A percentile compares a stretch with the other conserved stretches of the same genome.
Evolutionary conservation across 1,140 invertebrate genomes (phyloP).

Genomic region (Drosophila insularis): DNA sequence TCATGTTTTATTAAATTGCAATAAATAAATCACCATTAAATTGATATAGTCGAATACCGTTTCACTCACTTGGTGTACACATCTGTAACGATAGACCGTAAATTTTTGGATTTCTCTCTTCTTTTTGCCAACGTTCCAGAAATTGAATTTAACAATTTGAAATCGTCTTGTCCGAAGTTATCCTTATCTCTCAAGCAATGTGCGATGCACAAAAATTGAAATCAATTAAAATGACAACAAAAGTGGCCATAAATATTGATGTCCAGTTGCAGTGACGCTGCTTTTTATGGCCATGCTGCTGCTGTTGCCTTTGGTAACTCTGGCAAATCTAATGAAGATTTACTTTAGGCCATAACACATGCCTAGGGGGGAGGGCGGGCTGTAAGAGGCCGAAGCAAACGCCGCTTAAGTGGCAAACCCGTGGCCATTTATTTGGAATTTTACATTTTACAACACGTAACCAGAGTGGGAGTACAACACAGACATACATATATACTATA

Average conservation of each 20-base stretch:
- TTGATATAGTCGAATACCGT: constrained; percentile 18
- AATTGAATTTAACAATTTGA: constrained; percentile 27
- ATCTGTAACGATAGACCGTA: constrained; percentile 12
- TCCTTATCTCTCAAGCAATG: constrained; percentile 53
- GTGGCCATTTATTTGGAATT: constrained; percentile 79
- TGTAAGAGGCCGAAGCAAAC: constrained; percentile 18
- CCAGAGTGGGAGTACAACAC: constrained; percentile 40
- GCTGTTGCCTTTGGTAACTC: constrained; percentile 51
- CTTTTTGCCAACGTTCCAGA: neutral
- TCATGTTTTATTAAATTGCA: neutral
- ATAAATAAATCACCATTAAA: constrained; percentile 25
- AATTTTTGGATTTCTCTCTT: neutral
- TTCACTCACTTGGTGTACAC: neutral
- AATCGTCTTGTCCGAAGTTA: constrained; percentile 56
- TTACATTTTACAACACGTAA: constrained; percentile 72
- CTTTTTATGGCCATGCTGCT: constrained; percentile 63
- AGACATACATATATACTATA: too few species aligned
- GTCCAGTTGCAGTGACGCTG: constrained; percentile 49
- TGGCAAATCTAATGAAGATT: constrained; percentile 81
- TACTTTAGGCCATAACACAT: constrained; percentile 81
- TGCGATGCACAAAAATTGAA: constrained; percentile 71
- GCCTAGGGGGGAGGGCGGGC: neutral
- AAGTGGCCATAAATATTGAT: constrained; percentile 76
- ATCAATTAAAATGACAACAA: constrained; percentile 81
- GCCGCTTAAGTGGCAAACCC: constrained; percentile 69